Base-by-base conservation (phyloP, 1,140 invertebrate genomes). In the Frieseomelitta varia region DNA sequence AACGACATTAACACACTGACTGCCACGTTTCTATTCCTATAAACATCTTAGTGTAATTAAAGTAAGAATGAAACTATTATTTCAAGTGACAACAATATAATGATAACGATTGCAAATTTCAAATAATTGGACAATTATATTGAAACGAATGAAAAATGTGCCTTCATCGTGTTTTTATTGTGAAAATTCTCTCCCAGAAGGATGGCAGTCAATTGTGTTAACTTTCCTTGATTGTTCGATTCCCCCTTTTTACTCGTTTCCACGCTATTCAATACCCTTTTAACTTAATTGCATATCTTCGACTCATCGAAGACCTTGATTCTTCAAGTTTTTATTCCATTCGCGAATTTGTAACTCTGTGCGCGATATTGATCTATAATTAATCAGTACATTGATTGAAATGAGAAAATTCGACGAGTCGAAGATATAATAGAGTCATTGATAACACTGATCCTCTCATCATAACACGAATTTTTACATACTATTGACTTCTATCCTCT, bases 401-500 rank as follows among this genome's bases (percentile, higher is more conserved):
- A 71, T 27, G 51, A 1, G 19, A 1, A 51, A 17, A 21, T 58
- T 63, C 56, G 34, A 76, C 63, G 74, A 76, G 11, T 27, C 17
- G 61, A 76, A 76, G 56, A n/a, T 61, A 30, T 30, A 61, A 47
- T 58, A n/a, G 15, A 76, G 74, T 76, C 55, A 58, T 47, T 76
- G 74, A 2, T 15, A 77, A 77, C 39, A 51, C 15, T 63, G 21
- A 77, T 77, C 58, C 34, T 77, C 34, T 77, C 75, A 63, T 63
- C 27, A n/a, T 47, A 61, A 76, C 30, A 56, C 24, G 56, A 39
- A 61, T 76, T 11, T 75, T 75, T 39, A 39, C 53, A 19, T n/a
- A 11, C n/a, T 39, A 24, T 61, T 76, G 34, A 21, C 74, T 76
- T 39, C 12, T 74, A 56, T 34, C 12, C 12, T 17, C 24, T 17